A percentile compares a stretch with the other conserved stretches of the same genome.
Evolutionary conservation across 2,888 invertebrate species (phyloP).

Genomic region (Axea sp.): DNA sequence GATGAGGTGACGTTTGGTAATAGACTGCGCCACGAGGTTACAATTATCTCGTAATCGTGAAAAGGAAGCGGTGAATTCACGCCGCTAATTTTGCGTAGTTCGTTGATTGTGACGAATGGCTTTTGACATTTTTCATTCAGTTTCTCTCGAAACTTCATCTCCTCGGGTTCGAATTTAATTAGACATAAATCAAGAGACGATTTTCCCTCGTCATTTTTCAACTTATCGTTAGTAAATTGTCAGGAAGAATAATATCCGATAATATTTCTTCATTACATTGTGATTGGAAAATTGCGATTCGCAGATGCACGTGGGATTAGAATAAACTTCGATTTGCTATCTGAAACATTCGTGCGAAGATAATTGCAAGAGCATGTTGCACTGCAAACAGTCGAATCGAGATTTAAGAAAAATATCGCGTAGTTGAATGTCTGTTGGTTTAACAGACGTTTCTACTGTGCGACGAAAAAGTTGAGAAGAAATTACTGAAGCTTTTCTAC

Average conservation of each 20-base stretch:
- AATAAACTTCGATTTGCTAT: too few relatives aligned
- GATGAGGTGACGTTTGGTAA: constrained; percentile 21
- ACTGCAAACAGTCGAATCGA: too few relatives aligned
- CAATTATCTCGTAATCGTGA: constrained; percentile 5
- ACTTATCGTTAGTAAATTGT: constrained; percentile 2
- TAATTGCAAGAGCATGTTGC: too few relatives aligned
- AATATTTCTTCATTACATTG: constrained; percentile 2
- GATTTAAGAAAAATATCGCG: too few relatives aligned
- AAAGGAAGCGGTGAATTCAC: not conserved
- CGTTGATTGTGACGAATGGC: constrained; percentile 19
- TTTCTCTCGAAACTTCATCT: not conserved
- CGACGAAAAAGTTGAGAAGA: too few relatives aligned
- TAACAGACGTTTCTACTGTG: too few relatives aligned
- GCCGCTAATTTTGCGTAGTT: constrained; percentile 4
- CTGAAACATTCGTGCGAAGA: too few relatives aligned
- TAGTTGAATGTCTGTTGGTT: too few relatives aligned
- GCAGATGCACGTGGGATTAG: too few relatives aligned
- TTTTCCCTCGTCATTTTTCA: not conserved
- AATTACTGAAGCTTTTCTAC: too few relatives aligned
- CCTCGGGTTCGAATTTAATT: constrained; percentile 2
- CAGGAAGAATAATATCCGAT: constrained; percentile 4
- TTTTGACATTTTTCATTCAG: constrained; percentile 1
- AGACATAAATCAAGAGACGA: constrained; percentile 3
- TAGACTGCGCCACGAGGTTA: constrained; percentile 11
- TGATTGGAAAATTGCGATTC: too few relatives aligned